A percentile compares a stretch with the other conserved stretches of the same genome.
phyloP scores from a whole-genome alignment of 2,797 vertebrate species.

The Melanotaenia pygmaea region DNA sequence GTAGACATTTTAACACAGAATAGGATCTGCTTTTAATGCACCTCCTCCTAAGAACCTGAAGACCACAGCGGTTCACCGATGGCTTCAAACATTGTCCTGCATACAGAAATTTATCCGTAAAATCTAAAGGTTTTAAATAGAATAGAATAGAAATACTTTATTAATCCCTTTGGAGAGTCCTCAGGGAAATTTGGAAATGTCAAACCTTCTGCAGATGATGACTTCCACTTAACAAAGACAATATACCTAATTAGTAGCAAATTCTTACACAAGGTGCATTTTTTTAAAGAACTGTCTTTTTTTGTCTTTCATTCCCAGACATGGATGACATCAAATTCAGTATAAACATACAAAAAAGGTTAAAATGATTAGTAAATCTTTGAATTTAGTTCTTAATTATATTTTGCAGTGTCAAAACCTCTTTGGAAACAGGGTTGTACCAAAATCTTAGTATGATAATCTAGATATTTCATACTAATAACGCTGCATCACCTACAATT shows the following conservation, averaged over 20 bases:
- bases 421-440: conserved; percentile 3
- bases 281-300: not conserved
- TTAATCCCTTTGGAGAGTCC: too few species aligned
- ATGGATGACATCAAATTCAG: not conserved
- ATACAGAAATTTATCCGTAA: not conserved
- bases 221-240: not conserved
- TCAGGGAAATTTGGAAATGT: not conserved
- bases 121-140: not conserved
- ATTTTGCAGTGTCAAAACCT: not conserved
- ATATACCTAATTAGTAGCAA: not conserved
- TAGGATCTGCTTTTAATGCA: not conserved
- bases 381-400: not conserved
- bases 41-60: not conserved
- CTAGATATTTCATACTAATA: conserved; percentile 24
- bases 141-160: too few species aligned
- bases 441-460: conserved; percentile 14
- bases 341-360: not conserved
- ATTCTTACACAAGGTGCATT: not conserved
- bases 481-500: conserved; percentile 25
- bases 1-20: not conserved
- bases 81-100: not conserved
- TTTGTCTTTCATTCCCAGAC: not conserved
- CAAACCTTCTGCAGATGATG: not conserved
- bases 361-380: not conserved
- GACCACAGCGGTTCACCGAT: not conserved